phyloP scores from a whole-genome alignment of 1,140 invertebrate genomes.

The Thaumatotibia leucotreta region DNA sequence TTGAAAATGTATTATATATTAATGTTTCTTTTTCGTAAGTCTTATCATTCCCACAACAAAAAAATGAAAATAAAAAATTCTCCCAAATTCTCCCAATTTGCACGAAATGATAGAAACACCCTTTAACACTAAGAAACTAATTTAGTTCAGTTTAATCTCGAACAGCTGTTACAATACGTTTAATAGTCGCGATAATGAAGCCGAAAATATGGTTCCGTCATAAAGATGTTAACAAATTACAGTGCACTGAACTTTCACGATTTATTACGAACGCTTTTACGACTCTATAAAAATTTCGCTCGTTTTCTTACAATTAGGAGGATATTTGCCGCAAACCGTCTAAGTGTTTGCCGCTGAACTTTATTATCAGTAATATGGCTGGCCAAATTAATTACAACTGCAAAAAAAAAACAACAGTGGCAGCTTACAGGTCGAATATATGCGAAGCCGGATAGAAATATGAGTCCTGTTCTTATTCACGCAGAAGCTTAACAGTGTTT shows the following conservation, averaged over 20 bases:
- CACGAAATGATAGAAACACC: too few relatives aligned
- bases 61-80: too few relatives aligned
- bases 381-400: background rate
- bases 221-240: constrained; percentile 27
- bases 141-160: background rate
- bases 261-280: constrained; percentile 33
- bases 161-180: background rate
- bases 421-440: too few relatives aligned
- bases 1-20: too few relatives aligned
- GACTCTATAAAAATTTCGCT: constrained; percentile 33
- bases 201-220: constrained; percentile 11
- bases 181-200: background rate
- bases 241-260: constrained; percentile 28
- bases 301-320: constrained; percentile 35
- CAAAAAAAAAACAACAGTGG: too few relatives aligned
- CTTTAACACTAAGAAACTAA: background rate
- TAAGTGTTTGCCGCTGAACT: background rate
- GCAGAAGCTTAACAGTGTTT: too few relatives aligned
- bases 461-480: too few relatives aligned
- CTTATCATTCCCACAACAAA: too few relatives aligned
- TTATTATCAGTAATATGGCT: background rate
- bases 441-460: too few relatives aligned
- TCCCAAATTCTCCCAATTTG: too few relatives aligned
- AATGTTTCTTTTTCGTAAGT: too few relatives aligned
- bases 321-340: background rate